phyloP scores from a whole-genome alignment of 2,113 vertebrate genomes.

The Peromyscus maniculatus region DNA sequence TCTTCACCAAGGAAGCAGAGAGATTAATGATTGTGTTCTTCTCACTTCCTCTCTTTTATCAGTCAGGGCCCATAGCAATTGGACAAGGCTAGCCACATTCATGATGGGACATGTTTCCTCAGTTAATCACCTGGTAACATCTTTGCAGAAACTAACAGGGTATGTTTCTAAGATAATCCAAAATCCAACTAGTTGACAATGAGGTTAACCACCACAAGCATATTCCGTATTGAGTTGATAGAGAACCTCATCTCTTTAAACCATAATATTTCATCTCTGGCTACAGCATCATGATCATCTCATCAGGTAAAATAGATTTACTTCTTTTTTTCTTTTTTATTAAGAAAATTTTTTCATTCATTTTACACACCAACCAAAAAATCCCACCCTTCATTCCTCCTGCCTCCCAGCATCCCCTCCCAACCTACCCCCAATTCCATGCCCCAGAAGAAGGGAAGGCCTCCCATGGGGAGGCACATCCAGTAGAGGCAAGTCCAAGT shows the following conservation, averaged over 20 bases:
- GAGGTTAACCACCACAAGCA: not conserved
- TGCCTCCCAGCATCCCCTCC: too few relatives aligned
- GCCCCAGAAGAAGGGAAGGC: too few relatives aligned
- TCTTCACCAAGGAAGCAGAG: not conserved
- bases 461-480: too few relatives aligned
- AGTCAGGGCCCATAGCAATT: not conserved
- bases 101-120: too few relatives aligned
- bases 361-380: too few relatives aligned
- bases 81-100: not conserved
- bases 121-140: not conserved
- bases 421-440: too few relatives aligned
- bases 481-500: too few relatives aligned
- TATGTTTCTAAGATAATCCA: not conserved
- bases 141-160: not conserved
- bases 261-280: not conserved
- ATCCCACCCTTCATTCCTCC: too few relatives aligned
- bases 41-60: not conserved
- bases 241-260: not conserved
- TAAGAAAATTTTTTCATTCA: too few relatives aligned
- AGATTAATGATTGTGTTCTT: not conserved
- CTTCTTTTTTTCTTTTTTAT: too few relatives aligned
- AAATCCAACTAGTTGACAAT: not conserved
- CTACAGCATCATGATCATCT: not conserved
- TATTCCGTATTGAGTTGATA: not conserved
- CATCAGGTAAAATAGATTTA: not conserved